Evolutionary conservation across 1,140 invertebrate species (phyloP).

Genomic region (Formica exsecta): DNA sequence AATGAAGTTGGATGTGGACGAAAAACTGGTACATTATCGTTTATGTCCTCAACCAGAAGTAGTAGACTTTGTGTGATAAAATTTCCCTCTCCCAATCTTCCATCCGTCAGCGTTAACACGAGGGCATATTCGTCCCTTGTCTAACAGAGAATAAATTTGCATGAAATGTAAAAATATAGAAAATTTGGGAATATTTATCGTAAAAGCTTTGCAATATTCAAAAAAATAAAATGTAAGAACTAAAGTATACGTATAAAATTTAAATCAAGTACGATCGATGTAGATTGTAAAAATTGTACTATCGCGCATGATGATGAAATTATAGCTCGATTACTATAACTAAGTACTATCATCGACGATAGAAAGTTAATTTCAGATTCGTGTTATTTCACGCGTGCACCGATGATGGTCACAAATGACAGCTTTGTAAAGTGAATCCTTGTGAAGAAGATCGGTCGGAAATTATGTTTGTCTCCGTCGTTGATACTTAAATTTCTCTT

Average conservation of each 20-base stretch:
- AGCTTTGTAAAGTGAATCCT: constrained; percentile 54
- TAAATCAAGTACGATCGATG: background rate
- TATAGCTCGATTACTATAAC: background rate
- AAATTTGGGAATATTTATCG: no score
- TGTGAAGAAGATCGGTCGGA: constrained; percentile 25
- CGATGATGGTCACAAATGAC: constrained; percentile 59
- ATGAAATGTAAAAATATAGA: background rate
- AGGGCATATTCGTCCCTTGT: constrained; percentile 94
- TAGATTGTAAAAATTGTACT: constrained; percentile 9
- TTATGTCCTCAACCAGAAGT: constrained; percentile 95
- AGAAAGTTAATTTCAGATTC: constrained; percentile 42
- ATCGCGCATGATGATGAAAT: constrained; percentile 7
- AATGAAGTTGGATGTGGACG: constrained; percentile 94
- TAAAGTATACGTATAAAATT: background rate
- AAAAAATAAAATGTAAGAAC: background rate
- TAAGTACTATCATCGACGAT: background rate
- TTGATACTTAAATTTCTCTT: constrained; percentile 68
- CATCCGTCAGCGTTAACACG: constrained; percentile 95
- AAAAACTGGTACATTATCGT: constrained; percentile 96
- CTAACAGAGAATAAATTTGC: constrained; percentile 84
- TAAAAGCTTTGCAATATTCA: background rate
- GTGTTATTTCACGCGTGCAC: constrained; percentile 42
- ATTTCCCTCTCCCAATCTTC: constrained; percentile 94
- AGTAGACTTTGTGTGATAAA: constrained; percentile 96
- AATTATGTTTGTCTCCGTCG: constrained; percentile 4